These are phyloP conservation scores for Drosophila arizonae DNA, from an alignment of 1,140 invertebrate species.

Conservation along the genomic window DNA sequence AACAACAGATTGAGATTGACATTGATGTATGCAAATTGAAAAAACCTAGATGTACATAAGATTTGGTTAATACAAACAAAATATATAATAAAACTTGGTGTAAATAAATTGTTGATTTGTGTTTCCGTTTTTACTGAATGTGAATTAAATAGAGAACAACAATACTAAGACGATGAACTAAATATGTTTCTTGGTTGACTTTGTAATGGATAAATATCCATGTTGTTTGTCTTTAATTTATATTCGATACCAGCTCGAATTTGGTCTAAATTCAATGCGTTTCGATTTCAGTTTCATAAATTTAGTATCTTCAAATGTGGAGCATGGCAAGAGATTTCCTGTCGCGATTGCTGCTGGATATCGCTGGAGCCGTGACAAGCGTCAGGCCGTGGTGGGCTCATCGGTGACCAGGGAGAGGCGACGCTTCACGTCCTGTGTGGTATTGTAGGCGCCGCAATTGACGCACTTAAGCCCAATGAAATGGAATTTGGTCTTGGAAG, in stretches of 20 bases:
- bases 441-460: conserved; percentile 93
- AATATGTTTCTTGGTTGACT: neutral
- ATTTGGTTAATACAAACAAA: conserved; percentile 5
- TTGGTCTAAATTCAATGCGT: conserved; percentile 78
- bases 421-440: conserved; percentile 85
- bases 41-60: conserved; percentile 30
- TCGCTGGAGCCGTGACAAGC: conserved; percentile 1
- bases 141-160: neutral
- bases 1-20: conserved; percentile 20
- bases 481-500: conserved; percentile 91
- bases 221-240: conserved; percentile 16
- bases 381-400: conserved; percentile 77
- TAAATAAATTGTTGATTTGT: conserved; percentile 22
- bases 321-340: conserved; percentile 79
- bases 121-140: conserved; percentile 2
- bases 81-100: conserved; percentile 55
- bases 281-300: conserved; percentile 69
- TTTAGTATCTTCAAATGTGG: conserved; percentile 57
- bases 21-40: conserved; percentile 15
- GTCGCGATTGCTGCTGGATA: conserved; percentile 19
- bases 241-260: conserved; percentile 83
- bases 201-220: conserved; percentile 13
- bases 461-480: conserved; percentile 92
- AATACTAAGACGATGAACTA: conserved; percentile 17
- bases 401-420: conserved; percentile 74